Base-by-base conservation (phyloP, 2,113 vertebrate species). In the Onychorhynchus coronatus region DNA sequence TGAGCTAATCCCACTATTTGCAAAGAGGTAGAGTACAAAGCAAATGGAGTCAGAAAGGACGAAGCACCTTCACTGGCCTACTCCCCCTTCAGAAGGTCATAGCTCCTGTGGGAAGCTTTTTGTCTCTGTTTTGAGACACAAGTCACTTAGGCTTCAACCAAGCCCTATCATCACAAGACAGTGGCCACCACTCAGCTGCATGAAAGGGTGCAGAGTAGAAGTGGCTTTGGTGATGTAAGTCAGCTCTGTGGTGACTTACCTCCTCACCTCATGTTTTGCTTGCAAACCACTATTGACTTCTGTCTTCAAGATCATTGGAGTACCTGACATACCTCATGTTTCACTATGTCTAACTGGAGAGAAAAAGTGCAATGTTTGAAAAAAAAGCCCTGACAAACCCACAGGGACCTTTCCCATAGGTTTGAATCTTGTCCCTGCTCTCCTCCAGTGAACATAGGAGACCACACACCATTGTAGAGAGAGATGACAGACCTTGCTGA, bases 1-100 rank as follows among this genome's bases (percentile, higher is more conserved):
- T 5, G 1, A 62, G 20, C 2, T 8, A n/a, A 20, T n/a, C 6
- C n/a, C 28, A 55, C 21, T 18, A 18, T 1, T 1, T 30, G 12
- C 16, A 67, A 52, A 35, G 33, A 68, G 10, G 12, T n/a, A 22
- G 12, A 80, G 4, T 56, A 24, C 35, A 68, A 86, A 71, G 23
- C 4, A 78, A 93, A 59, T 0, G 0, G 49, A 52, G 9, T 41
- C 44, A 76, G 27, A 9, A 65, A 61, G 31, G 11, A 56, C 25
- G 14, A 42, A 37, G 4, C 2, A 27, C 19, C 8, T 77, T 86
- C 23, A 13, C n/a, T 42, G 39, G 7, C 9, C 22, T 66, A 6
- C 9, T 80, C 44, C 27, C 37, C 1, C 4, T 25, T 39, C 42
- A 75, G 50, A 58, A 42, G 4, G 21, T 61, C 27, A 44, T 14